Evolutionary conservation across 2,888 invertebrate species (phyloP), one percentile per base, ranked within the genome.

Genomic region (Endomychus coccineus): DNA sequence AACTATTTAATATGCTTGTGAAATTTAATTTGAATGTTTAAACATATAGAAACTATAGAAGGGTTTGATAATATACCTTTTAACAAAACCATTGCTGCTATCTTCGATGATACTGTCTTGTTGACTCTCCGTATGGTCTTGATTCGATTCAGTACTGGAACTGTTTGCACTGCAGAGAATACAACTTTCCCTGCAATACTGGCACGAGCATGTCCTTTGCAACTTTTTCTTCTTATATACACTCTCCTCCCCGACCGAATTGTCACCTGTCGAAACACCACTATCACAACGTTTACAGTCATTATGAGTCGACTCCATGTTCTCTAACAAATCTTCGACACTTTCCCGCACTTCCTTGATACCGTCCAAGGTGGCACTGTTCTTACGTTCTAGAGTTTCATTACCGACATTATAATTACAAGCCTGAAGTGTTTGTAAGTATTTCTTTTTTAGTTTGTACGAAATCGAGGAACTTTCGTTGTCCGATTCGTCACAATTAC

Each of bases 241-340:
- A 65, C 45, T 70, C 21, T 56, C 55, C 35, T 60, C 70, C 59
- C 56, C 56, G 12, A 66, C 58, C 3, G 64, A 64, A 46, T 66
- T 66, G 50, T 72, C 71, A 4, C 62, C 72, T 3, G 66, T 66
- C 11, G 65, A 64, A 14, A 66, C 56, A 9, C 66, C 66, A 51
- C 72, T 71, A 50, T 73, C 73, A 51, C 74, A 74, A 9, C 70
- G 64, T 39, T 70, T 70, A 50, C 72, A 73, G 31, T 70, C 70
- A 22, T 71, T 70, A 46, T 71, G 71, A 44, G 69, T 67, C 21
- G 67, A 65, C 49, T 73, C 71, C 44, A 70, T 66, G 40, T 61
- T 62, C 40, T 64, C 64, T 29, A 67, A 46, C 7, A 67, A 46
- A 48, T 66, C 59, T 43, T 67, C 67, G n/a, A 62, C 62, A 49